Base-by-base conservation (phyloP, 2,113 vertebrate genomes). In the Semnornis frantzii region DNA sequence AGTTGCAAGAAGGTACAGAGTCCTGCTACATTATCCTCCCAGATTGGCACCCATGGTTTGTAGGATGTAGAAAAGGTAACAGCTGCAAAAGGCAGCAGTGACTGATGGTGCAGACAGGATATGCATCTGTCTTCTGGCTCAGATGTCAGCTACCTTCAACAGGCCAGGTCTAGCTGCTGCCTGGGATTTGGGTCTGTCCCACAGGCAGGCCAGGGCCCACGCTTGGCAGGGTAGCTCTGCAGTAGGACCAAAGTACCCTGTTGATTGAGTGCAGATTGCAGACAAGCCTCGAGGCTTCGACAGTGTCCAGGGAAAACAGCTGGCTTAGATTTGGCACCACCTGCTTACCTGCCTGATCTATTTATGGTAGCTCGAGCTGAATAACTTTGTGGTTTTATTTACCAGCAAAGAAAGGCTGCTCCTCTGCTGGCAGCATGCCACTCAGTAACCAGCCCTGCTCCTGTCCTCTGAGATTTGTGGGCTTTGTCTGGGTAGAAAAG, bases 131-230 rank as follows among this genome's bases (percentile, higher is more conserved):
- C 84, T n/a, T 76, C 82, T 93, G 92, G 92, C 89, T 95, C 79
- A 37, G 65, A 73, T 83, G 54, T 25, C 71, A 55, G 71, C 65
- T 11, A 75, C 94, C 82, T 95, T 87, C 80, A 34, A 10, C 0
- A 73, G 94, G 74, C 88, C 94, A 74, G 73, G 57, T 83, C 92
- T 95, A 10, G 81, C 95, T 94, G 94, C 92, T 96, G 94, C 92
- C 84, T 93, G 95, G 91, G 94, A 93, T 92, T 96, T 90, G 85
- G 59, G 81, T 25, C 80, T 88, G 87, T 96, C 95, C 91, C 95
- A 79, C 37, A 37, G 84, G 90, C 91, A 92, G 87, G 58, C 73
- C 4, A 4, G 52, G 72, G 8, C 58, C 74, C 1, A 8, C 1
- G 81, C 74, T 34, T 84, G 89, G 93, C 90, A 84, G 62, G 1